A percentile compares a stretch with the other conserved stretches of the same genome.
Conservation (phyloP, 2,888 invertebrate genomes). For the Cactoblastis cactorum region DNA sequence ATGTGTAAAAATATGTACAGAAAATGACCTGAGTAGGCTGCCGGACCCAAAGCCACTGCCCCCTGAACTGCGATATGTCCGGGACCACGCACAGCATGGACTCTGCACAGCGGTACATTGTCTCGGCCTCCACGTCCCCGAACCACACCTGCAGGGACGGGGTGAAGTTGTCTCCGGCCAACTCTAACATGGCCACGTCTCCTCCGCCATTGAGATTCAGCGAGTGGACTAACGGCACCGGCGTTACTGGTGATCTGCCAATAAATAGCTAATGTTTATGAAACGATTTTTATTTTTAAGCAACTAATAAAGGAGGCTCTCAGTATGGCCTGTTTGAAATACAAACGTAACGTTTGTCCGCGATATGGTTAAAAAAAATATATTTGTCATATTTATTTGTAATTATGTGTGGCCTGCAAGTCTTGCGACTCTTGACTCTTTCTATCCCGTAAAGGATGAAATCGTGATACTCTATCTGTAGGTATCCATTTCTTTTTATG, state of each 20-base stretch:
- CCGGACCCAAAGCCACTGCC: conserved; percentile 97
- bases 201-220: conserved; percentile 97
- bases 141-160: conserved; percentile 98
- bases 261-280: too few species aligned
- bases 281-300: conserved; percentile 13
- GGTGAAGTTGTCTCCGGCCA: conserved; percentile 98
- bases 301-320: too few species aligned
- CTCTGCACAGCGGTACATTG: conserved; percentile 96
- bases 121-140: conserved; percentile 98
- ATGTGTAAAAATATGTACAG: too few species aligned
- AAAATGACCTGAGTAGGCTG: conserved; percentile 84
- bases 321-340: too few species aligned
- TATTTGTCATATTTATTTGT: too few species aligned
- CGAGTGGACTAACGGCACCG: conserved; percentile 97
- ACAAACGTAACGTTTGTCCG: too few species aligned
- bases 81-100: conserved; percentile 98
- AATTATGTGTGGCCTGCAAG: too few species aligned
- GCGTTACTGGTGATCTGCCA: conserved; percentile 92
- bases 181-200: conserved; percentile 97
- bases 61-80: conserved; percentile 96
- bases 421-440: too few species aligned
- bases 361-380: too few species aligned
- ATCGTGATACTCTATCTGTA: too few species aligned
- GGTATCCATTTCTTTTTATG: too few species aligned
- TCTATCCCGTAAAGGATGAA: too few species aligned